Evolutionary conservation across 2,797 vertebrate genomes (phyloP).

Genomic region (Arrhamphus sclerolepis): DNA sequence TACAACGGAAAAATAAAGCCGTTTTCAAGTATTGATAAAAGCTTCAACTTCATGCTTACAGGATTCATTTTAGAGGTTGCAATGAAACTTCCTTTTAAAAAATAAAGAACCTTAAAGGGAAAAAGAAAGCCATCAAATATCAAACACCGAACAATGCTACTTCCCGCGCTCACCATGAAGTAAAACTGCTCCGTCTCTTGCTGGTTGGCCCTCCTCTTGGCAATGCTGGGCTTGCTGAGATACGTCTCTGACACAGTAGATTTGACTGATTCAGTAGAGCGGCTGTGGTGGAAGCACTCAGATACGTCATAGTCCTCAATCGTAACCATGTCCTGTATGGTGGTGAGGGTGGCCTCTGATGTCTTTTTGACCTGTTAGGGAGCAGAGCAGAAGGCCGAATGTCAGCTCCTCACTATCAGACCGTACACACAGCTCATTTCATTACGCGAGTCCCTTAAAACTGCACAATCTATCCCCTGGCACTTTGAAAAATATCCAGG

Average conservation of each 20-base stretch:
- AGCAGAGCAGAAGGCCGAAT: constrained; percentile 12
- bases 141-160: background rate
- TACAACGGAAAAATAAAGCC: too few relatives aligned
- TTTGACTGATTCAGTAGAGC: constrained; percentile 96
- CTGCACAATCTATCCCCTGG: constrained; percentile 1
- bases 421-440: constrained; percentile 6
- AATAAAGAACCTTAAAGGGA: background rate
- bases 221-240: constrained; percentile 97
- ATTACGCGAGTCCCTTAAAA: constrained; percentile 24
- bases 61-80: background rate
- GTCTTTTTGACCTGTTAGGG: constrained; percentile 93
- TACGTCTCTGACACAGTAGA: constrained; percentile 97
- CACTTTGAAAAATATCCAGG: constrained; percentile 33
- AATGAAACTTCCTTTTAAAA: background rate
- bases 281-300: constrained; percentile 97
- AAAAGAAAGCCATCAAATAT: background rate
- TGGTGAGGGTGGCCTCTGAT: constrained; percentile 95
- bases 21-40: constrained; percentile 12
- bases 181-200: constrained; percentile 99
- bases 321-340: constrained; percentile 98
- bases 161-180: constrained; percentile 88
- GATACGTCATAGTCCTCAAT: constrained; percentile 99
- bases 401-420: constrained; percentile 11
- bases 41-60: background rate
- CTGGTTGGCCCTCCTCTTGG: constrained; percentile 97